These are phyloP conservation scores for Herpailurus yagouaroundi DNA, from an alignment of 2,113 vertebrate species.

Conservation along the genomic window DNA sequence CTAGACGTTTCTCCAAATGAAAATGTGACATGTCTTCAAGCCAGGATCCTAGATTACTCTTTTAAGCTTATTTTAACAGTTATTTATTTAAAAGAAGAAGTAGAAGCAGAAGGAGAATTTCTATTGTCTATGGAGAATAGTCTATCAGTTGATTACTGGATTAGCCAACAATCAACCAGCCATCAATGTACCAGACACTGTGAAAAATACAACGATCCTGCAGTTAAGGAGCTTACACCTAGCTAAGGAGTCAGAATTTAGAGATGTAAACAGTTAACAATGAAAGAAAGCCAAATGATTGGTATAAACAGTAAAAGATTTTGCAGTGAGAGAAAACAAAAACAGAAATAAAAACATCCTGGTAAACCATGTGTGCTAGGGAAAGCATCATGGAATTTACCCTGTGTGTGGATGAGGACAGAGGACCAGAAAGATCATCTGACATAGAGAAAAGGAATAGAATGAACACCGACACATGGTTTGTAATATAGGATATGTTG, in stretches of 20 bases:
- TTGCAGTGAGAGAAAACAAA: not conserved
- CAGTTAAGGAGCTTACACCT: not conserved
- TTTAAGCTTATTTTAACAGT: not conserved
- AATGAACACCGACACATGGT: not conserved
- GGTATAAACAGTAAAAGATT: not conserved
- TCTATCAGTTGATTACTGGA: not conserved
- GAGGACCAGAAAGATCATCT: not conserved
- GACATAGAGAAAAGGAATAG: not conserved
- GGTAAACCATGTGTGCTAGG: not conserved
- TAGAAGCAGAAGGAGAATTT: not conserved
- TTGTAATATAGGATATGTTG: not conserved
- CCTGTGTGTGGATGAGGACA: not conserved
- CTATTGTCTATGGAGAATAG: not conserved
- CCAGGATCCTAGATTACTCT: not conserved
- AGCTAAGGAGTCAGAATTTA: not conserved
- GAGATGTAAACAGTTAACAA: not conserved
- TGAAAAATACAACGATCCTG: not conserved
- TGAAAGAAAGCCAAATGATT: not conserved
- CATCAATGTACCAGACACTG: not conserved
- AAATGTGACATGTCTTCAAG: not conserved
- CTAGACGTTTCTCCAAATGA: not conserved
- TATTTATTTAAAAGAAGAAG: not conserved
- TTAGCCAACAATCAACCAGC: not conserved
- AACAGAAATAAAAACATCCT: too few species aligned
- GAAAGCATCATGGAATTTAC: not conserved